Base-by-base conservation (phyloP, 1,140 invertebrate genomes). In the Marisa cornuarietis region DNA sequence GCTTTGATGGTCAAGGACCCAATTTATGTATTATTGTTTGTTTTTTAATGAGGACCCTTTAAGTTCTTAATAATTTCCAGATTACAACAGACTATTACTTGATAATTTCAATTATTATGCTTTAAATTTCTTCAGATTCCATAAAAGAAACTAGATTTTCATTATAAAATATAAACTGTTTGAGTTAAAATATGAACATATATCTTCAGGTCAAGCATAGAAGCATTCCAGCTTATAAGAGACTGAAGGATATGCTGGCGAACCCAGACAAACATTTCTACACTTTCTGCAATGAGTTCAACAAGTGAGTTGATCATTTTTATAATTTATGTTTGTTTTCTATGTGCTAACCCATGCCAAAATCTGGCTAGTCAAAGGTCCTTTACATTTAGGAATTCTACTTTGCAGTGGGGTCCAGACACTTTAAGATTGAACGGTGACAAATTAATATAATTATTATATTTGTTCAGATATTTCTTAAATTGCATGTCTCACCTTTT, bases 211-310 rank as follows among this genome's bases (percentile, higher is more conserved):
- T 99, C 0, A 95, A 95, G 83, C 95, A 97, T 88, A 93, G 95
- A 83, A 98, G 96, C 91, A 94, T 95, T n/a, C 94, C 95, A 65
- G 94, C 96, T 24, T 99, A 96, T 89, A 97, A 97, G 91, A 93
- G 96, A 83, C 90, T 99, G 0, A 94, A 95, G 85, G 95, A 97
- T 85, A 93, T 98, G 20, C 94, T 97, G 76, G 93, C 92, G 22
- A 95, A 96, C 91, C 93, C 94, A 71, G 93, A 93, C 49, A 93
- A 96, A 85, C 95, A 95, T 88, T 98, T 97, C 91, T 97, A 95
- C 92, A 93, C 95, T 9, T 99, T 99, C 92, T 94, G 96, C 3
- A 99, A 99, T 94, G 97, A 99, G 92, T 97, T 98, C 93, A 96
- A 98, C 91, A 95, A 94, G 96, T 97, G 92, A 93, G 92, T 92